Evolutionary conservation across 1,140 invertebrate genomes (phyloP).

Genomic region (Tachypleus tridentatus): DNA sequence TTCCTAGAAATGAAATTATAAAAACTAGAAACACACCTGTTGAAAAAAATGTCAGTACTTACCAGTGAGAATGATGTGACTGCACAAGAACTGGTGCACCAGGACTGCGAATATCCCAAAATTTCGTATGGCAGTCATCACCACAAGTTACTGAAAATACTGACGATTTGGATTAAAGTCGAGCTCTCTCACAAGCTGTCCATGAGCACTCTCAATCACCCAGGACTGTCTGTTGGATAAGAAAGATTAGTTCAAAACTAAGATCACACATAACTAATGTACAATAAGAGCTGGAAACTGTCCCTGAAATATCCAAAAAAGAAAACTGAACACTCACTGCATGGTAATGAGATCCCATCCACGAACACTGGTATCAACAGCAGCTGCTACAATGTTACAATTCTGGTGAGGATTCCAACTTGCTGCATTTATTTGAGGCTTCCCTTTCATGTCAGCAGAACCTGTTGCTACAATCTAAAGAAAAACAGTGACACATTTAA

Average conservation of each 20-base stretch:
- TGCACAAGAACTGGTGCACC: conserved; percentile 62
- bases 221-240: conserved; percentile 37
- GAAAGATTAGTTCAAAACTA: neutral
- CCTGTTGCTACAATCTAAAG: conserved; percentile 7
- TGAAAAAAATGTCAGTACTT: too few relatives aligned
- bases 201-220: conserved; percentile 73
- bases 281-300: neutral
- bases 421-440: conserved; percentile 60
- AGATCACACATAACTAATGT: neutral
- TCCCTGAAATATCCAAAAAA: neutral
- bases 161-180: conserved; percentile 97
- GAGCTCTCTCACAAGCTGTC: conserved; percentile 74
- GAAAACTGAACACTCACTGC: conserved; percentile 27
- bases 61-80: conserved; percentile 92
- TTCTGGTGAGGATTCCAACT: conserved; percentile 92
- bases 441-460: conserved; percentile 46
- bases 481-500: neutral
- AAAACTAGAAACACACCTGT: too few relatives aligned
- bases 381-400: conserved; percentile 64
- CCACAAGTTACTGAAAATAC: conserved; percentile 81
- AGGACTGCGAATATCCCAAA: conserved; percentile 86
- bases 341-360: conserved; percentile 70
- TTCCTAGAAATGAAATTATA: too few relatives aligned
- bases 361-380: conserved; percentile 68
- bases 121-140: conserved; percentile 85